A percentile compares a stretch with the other conserved stretches of the same genome.
Conservation (phyloP, 1,140 invertebrate species). For the Coptotermes formosanus region DNA sequence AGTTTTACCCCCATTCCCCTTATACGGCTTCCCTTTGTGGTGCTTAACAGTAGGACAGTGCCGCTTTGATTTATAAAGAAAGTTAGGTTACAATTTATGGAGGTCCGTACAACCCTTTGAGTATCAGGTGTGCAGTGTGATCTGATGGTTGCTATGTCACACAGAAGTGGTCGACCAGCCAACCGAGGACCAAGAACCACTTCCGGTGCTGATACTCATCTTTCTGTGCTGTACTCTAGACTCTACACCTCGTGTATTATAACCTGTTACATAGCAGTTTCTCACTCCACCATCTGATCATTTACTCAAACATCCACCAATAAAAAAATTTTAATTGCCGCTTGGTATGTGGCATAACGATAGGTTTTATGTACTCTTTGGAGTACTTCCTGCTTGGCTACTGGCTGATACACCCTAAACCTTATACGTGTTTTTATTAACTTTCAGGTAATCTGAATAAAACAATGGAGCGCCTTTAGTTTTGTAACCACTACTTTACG, state of each 20-base stretch:
- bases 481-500: background rate
- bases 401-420: background rate
- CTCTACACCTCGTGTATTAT: background rate
- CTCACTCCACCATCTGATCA: background rate
- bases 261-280: background rate
- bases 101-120: too few relatives aligned
- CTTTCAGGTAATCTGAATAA: background rate
- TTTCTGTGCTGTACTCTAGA: background rate
- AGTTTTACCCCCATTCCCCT: too few relatives aligned
- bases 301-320: background rate
- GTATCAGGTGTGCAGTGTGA: background rate
- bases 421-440: background rate
- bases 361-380: background rate
- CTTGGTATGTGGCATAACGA: background rate
- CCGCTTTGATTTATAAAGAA: too few relatives aligned
- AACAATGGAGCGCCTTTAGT: background rate
- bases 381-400: background rate
- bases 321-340: background rate
- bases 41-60: too few relatives aligned
- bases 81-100: too few relatives aligned
- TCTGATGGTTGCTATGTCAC: background rate
- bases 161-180: background rate
- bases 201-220: background rate
- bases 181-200: background rate
- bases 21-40: too few relatives aligned